Evolutionary conservation across 2,888 invertebrate genomes (phyloP).

Genomic region (Punctoribates punctum): DNA sequence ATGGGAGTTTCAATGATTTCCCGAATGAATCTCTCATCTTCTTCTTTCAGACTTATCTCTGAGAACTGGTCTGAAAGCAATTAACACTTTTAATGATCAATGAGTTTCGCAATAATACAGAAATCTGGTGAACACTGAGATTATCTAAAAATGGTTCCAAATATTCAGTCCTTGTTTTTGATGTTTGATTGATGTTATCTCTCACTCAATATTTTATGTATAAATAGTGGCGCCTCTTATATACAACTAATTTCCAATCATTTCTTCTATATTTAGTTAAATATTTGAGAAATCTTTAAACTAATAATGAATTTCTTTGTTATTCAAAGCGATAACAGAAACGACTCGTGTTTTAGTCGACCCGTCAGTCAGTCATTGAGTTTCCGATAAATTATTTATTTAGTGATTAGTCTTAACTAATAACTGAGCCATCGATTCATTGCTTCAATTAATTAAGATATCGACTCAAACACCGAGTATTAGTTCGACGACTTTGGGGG

Average conservation of each 20-base stretch:
- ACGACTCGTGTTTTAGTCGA: too few species aligned
- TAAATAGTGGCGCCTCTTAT: neutral
- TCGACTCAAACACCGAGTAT: too few species aligned
- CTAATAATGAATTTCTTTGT: too few species aligned
- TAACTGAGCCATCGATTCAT: neutral
- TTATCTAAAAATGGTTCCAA: neutral
- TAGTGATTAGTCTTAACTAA: neutral
- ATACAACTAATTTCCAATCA: neutral
- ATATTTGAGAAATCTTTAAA: too few species aligned
- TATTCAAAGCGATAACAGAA: too few species aligned
- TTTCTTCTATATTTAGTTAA: neutral
- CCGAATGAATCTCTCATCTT: conserved; percentile 53
- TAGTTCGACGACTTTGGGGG: too few species aligned
- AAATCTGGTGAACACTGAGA: neutral
- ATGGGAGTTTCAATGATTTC: conserved; percentile 59
- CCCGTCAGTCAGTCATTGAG: neutral
- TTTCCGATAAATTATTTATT: neutral
- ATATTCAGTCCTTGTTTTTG: neutral
- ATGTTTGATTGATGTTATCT: neutral
- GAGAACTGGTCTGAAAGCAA: conserved; percentile 53
- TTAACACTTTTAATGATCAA: neutral
- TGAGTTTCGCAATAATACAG: too few species aligned
- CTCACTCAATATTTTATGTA: neutral
- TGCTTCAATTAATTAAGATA: too few species aligned
- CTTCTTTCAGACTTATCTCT: conserved; percentile 51